Evolutionary conservation across 2,888 invertebrate species (phyloP).

Genomic region (Synergus umbraculus): DNA sequence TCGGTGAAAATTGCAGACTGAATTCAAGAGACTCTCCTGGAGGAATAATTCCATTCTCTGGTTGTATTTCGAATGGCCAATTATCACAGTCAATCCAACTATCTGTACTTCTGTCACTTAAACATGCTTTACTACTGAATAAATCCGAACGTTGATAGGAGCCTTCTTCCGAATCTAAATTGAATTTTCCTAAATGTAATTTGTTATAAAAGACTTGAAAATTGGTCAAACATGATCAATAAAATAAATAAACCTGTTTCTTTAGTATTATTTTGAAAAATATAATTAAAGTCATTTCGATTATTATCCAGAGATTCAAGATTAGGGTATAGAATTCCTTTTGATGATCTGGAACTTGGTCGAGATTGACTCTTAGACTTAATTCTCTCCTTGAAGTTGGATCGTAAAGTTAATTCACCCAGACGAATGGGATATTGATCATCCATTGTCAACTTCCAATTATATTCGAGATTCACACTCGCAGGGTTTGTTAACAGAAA

Average conservation of each 20-base stretch:
- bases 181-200: constrained; percentile 1
- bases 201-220: not conserved
- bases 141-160: constrained; percentile 57
- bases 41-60: constrained; percentile 77
- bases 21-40: constrained; percentile 77
- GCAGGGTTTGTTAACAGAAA: constrained; percentile 65
- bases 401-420: constrained; percentile 40
- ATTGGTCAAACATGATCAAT: not conserved
- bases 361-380: constrained; percentile 41
- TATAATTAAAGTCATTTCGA: not conserved
- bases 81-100: constrained; percentile 66
- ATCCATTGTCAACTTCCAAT: constrained; percentile 66
- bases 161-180: not conserved
- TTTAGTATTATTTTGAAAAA: not conserved
- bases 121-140: constrained; percentile 62
- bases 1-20: constrained; percentile 80
- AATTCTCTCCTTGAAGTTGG: constrained; percentile 27
- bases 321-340: constrained; percentile 47
- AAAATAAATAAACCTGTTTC: not conserved
- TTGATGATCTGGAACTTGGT: constrained; percentile 48
- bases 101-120: constrained; percentile 63
- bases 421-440: constrained; percentile 63
- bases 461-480: constrained; percentile 59
- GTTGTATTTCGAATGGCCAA: constrained; percentile 79
- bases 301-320: constrained; percentile 15